Percentiles rank a stretch among this genome's conserved stretches.
Evolutionary conservation across 2,888 invertebrate genomes (phyloP).

Genomic region (Zelleria hepariella): DNA sequence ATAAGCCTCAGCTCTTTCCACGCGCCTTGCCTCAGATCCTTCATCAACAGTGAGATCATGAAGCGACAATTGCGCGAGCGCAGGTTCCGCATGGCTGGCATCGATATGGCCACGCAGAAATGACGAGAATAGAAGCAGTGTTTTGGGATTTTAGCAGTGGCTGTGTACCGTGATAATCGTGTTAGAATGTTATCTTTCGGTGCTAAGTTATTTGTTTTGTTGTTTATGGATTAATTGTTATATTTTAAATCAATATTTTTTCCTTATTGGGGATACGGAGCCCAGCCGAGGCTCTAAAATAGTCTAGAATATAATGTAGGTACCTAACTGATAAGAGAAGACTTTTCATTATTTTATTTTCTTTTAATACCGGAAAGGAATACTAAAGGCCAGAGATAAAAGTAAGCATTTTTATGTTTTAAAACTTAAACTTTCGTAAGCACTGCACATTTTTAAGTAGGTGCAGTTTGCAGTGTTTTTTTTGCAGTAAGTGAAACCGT

Average conservation of each 20-base stretch:
- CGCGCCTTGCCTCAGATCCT: conserved; percentile 53
- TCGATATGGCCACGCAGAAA: background rate
- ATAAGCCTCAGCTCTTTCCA: conserved; percentile 57
- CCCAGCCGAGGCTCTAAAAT: too few species aligned
- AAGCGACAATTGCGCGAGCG: conserved; percentile 26
- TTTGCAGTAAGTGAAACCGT: too few species aligned
- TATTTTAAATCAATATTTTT: background rate
- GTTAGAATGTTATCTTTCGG: background rate
- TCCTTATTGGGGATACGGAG: too few species aligned
- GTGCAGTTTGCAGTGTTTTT: too few species aligned
- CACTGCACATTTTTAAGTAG: too few species aligned
- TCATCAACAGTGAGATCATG: conserved; percentile 41
- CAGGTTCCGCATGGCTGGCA: background rate
- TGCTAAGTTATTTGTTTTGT: background rate
- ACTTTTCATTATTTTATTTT: too few species aligned
- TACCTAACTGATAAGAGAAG: too few species aligned
- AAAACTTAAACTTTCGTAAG: too few species aligned
- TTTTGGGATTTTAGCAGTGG: background rate
- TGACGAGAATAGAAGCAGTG: background rate
- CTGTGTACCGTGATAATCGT: background rate
- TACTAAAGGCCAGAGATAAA: background rate
- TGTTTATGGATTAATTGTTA: background rate
- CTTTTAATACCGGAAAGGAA: too few species aligned
- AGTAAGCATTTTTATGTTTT: background rate
- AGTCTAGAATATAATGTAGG: too few species aligned